These are phyloP conservation scores for Piprites chloris DNA, from an alignment of 2,113 vertebrate species.

Conservation along the genomic window DNA sequence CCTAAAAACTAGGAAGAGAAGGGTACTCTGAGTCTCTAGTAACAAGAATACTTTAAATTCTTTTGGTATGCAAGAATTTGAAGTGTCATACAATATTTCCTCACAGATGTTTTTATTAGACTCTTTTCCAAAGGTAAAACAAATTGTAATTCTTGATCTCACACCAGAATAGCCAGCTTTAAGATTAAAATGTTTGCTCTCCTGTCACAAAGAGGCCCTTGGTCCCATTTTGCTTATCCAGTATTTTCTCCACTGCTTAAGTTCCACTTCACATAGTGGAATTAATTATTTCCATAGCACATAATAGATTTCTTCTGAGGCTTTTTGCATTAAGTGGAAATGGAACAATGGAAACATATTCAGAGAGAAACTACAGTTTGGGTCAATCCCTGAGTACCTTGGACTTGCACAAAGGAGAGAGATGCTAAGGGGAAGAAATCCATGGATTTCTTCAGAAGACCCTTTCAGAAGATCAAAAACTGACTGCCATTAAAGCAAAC, in stretches of 20 bases:
- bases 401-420: neutral
- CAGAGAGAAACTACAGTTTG: neutral
- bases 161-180: neutral
- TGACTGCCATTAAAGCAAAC: neutral
- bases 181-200: neutral
- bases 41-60: neutral
- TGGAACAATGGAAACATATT: accelerated
- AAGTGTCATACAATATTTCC: neutral
- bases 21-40: neutral
- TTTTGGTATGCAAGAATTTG: neutral
- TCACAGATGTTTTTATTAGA: neutral
- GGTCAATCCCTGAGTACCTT: neutral
- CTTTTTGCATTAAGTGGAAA: neutral
- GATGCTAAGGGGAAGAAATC: neutral
- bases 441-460: neutral
- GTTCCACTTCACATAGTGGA: neutral
- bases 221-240: neutral
- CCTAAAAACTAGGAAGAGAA: neutral
- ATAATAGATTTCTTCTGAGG: neutral
- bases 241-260: neutral
- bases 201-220: neutral
- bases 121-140: neutral
- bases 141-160: neutral
- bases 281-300: neutral
- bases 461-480: neutral